Conservation (phyloP, 2,888 invertebrate genomes). For the Helicoverpa assulta region DNA sequence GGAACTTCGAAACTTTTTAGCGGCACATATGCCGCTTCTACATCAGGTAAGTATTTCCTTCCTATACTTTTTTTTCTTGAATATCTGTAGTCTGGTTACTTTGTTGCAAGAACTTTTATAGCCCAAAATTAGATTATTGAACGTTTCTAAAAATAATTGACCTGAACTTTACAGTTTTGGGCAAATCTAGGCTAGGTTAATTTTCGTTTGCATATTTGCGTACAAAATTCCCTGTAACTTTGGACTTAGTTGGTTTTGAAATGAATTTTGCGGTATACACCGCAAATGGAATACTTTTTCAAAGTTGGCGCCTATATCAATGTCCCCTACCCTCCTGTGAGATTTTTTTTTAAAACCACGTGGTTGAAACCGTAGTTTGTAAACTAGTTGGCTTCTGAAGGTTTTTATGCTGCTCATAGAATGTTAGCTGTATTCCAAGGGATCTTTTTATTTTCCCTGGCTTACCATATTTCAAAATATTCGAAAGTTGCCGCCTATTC, state of each 20-base stretch:
- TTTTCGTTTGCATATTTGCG: background rate
- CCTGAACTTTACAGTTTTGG: conserved; percentile 3
- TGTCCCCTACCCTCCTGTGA: background rate
- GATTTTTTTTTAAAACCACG: background rate
- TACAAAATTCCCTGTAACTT: background rate
- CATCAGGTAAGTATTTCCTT: conserved; percentile 77
- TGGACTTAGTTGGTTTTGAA: too few relatives aligned
- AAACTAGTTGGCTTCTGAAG: background rate
- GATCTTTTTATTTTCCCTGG: too few relatives aligned
- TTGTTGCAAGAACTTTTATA: background rate
- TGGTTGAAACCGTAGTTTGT: too few relatives aligned
- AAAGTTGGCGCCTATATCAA: background rate
- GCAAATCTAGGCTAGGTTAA: background rate
- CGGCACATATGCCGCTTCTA: conserved; percentile 84
- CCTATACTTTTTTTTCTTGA: background rate
- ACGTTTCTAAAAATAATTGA: conserved; percentile 37
- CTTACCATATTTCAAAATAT: too few relatives aligned
- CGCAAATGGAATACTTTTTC: too few relatives aligned
- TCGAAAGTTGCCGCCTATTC: too few relatives aligned
- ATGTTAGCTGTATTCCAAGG: too few relatives aligned
- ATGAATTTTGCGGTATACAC: too few relatives aligned
- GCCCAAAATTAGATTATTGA: conserved; percentile 4
- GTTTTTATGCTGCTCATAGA: too few relatives aligned
- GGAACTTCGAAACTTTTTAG: conserved; percentile 73
- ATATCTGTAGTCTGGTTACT: background rate